phyloP scores from a whole-genome alignment of 2,113 vertebrate species.

The Craseonycteris thonglongyai region DNA sequence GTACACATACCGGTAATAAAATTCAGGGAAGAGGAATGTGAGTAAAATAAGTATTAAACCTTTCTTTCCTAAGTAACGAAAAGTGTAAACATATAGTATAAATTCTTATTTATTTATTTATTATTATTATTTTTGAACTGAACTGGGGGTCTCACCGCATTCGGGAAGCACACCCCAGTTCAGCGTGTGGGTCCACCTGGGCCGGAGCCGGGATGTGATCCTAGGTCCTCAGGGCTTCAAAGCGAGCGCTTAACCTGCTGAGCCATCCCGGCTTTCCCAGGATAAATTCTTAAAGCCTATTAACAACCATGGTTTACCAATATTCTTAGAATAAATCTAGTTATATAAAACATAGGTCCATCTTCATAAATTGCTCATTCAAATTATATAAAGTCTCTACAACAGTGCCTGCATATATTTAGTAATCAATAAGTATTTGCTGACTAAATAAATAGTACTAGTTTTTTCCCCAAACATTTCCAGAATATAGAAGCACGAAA shows the following conservation, averaged over 20 bases:
- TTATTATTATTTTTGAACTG: no score
- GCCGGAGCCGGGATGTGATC: no score
- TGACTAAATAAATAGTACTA: not conserved
- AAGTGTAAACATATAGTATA: not conserved
- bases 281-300: not conserved
- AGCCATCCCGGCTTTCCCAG: no score
- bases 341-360: not conserved
- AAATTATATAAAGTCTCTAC: not conserved
- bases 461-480: not conserved
- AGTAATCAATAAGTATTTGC: not conserved
- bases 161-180: no score
- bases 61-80: not conserved
- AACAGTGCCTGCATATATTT: not conserved
- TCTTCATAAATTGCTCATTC: not conserved
- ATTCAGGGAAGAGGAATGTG: not conserved
- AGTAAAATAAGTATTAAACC: not conserved
- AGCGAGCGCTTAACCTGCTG: no score
- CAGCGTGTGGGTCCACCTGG: no score
- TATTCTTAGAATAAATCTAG: not conserved
- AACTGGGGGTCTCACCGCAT: no score
- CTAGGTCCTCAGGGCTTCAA: no score
- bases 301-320: not conserved
- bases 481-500: not conserved
- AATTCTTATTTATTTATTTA: no score
- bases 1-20: not conserved